Evolutionary conservation across 2,888 invertebrate species (phyloP), one percentile per base, ranked within the genome.

Genomic region (Plutella xylostella): DNA sequence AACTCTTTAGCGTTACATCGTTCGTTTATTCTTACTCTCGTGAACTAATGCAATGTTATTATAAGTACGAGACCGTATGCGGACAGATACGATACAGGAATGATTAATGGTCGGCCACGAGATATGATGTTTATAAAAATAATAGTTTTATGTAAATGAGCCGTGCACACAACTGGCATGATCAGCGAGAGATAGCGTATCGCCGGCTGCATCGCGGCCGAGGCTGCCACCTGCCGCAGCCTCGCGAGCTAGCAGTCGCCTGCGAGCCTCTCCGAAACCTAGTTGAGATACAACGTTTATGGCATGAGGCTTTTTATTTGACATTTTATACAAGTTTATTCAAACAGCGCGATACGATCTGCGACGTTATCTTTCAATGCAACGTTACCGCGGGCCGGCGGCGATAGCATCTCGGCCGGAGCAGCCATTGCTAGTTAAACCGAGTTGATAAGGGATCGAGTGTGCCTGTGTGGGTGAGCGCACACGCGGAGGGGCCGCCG

Each of bases 291-390:
- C 63, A 62, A 67, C 73, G 63, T 73, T 74, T 76, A 76, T 72
- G 72, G 74, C 67, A 63, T 63, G 65, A 68, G 69, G 72, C 75
- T 77, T 82, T 82, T 80, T 80, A 80, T 82, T 82, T 82, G 79
- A 79, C 80, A 79, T 83, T 83, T 80, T 73, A 80, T 82, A 83
- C 82, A 82, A 82, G 83, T 83, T 80, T 83, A 83, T 83, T 82
- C 82, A 83, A 82, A 82, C 78, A 77, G 55, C 57, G 60, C 75
- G 82, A 82, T 82, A 80, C 58, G 65, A 83, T 83, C 83, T 64
- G 61, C 67, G 80, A 83, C 80, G 72, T 82, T 83, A 82, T 82
- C 82, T 83, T 77, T 78, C 79, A 80, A 82, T 83, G 83, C 83
- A 82, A 78, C 79, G 80, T 82, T 79, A 80, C 83, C 82, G 80